Evolutionary conservation across 2,797 vertebrate genomes (phyloP), one percentile per base, ranked within the genome.

Genomic region (Alcedo atthis): DNA sequence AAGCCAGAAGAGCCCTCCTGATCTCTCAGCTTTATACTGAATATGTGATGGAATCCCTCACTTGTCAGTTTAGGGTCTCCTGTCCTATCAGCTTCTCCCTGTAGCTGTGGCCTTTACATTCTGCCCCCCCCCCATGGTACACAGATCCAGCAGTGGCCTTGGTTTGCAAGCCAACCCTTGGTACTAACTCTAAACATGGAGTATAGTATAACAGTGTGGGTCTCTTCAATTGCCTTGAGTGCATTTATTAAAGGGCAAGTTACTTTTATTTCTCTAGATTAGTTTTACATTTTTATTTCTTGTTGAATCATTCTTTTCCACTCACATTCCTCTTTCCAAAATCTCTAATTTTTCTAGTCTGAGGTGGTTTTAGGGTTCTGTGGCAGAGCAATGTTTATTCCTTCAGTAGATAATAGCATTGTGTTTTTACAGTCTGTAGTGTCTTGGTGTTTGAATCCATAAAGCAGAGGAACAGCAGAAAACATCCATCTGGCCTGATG

Each of bases 401-500:
- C 66, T 80, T 40, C 6, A 32, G 32, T 19, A 12, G 15, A 37
- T 40, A 79, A 20, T 15, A 55, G 19, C 5, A 7, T 25, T 81
- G 67, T 85, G 68, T 35, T 87, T 61, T 12, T 62, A 15, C 28
- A 33, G 30, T 61, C 78, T n/a, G 1, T 20, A 66, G 32, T 40
- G 67, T 68, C 62, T 76, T 76, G 64, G 48, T 93, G 32, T 57
- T 62, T 76, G 35, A 85, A 78, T 26, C 81, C 54, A 11, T 49
- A 5, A 73, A 91, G 71, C 51, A 43, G 86, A 94, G 74, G 63
- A 91, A 15, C 25, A 83, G 86, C n/a, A 48, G 42, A 40, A 63
- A 85, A 54, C 61, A 62, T 93, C 81, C 81, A 11, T 33, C 69
- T 94, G 94, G 85, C 85, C 83, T 42, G 42, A 28, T 76, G 85